A percentile compares a stretch with the other conserved stretches of the same genome.
Conservation (phyloP, 92 coral and sea anemone species). For the Phenganax subtilis region DNA sequence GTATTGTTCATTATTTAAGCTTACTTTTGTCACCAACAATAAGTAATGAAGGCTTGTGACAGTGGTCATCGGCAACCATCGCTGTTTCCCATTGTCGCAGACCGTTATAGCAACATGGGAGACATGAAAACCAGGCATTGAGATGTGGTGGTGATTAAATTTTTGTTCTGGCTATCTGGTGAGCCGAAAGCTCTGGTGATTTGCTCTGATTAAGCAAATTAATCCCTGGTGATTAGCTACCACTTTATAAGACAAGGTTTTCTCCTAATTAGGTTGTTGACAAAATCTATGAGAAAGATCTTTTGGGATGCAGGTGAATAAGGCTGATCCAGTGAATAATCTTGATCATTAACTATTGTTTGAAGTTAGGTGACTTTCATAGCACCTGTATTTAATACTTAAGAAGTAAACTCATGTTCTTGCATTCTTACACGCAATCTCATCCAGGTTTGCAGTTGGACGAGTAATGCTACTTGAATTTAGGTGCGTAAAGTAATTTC, state of each 20-base stretch:
- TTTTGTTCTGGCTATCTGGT: too few relatives aligned
- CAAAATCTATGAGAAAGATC: constrained; percentile 69
- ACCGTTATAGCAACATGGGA: too few relatives aligned
- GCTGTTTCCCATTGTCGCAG: too few relatives aligned
- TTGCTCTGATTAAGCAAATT: too few relatives aligned
- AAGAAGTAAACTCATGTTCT: background rate
- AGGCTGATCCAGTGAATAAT: background rate
- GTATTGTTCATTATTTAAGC: constrained; percentile 33
- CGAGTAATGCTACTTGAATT: constrained; percentile 90
- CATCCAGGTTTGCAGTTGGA: constrained; percentile 71
- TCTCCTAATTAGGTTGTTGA: constrained; percentile 57
- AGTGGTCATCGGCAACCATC: too few relatives aligned
- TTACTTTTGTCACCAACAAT: too few relatives aligned
- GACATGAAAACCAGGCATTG: too few relatives aligned
- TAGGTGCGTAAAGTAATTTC: constrained; percentile 49
- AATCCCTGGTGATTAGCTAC: too few relatives aligned
- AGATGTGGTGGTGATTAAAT: too few relatives aligned
- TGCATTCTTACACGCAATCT: background rate
- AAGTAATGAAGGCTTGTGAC: too few relatives aligned
- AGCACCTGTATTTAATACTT: background rate
- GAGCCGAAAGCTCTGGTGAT: too few relatives aligned
- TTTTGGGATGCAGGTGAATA: constrained; percentile 82
- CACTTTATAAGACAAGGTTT: background rate
- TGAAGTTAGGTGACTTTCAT: background rate
- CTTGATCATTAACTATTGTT: background rate